Evolutionary conservation across 2,888 invertebrate genomes (phyloP), one percentile per base, ranked within the genome.

Genomic region (Cataglyphis livida): DNA sequence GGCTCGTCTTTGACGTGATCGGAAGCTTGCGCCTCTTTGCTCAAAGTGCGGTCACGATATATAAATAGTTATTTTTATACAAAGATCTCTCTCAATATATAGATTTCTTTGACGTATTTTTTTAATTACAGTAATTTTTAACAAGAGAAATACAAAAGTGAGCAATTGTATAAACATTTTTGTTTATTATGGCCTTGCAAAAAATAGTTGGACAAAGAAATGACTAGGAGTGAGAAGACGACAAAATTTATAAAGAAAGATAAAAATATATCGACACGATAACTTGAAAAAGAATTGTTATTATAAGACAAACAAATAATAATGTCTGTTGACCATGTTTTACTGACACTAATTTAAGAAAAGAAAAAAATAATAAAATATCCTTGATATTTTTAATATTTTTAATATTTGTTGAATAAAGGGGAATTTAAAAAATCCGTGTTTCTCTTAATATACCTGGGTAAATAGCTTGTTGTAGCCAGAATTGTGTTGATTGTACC

Each of bases 381-480:
- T 21, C 10, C 7, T 25, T 21, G 41, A 25, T 21, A 25, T 10
- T 38, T 9, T 4, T 21, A 0, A 25, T 21, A 25, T 10, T 38
- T 9, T 4, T 21, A 0, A 7, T 44, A 4, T 32, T 54, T 38
- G 18, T 51, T 12, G 18, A 2, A 1, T n/a, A 28, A 65, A 18
- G 18, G 10, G 18, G 35, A 57, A n/a, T 25, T 0, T 44, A 25
- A 32, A 7, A 12, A 32, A 41, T 48, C 1, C 18, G 3, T 7
- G 7, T 59, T 73, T 28, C 21, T 41, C 64, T 7, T 7, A n/a
- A 15, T 88, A 93, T 95, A 97, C 97, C 97, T 97, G 97, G 85
- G 97, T 97, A 93, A 97, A 97, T 94, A 97, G 96, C 96, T 97
- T 97, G 96, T 97, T 97, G 96, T 97, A 97, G 94, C 97, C 97